phyloP scores from a whole-genome alignment of 2,797 vertebrate species.

The Ambastaia sidthimunki region DNA sequence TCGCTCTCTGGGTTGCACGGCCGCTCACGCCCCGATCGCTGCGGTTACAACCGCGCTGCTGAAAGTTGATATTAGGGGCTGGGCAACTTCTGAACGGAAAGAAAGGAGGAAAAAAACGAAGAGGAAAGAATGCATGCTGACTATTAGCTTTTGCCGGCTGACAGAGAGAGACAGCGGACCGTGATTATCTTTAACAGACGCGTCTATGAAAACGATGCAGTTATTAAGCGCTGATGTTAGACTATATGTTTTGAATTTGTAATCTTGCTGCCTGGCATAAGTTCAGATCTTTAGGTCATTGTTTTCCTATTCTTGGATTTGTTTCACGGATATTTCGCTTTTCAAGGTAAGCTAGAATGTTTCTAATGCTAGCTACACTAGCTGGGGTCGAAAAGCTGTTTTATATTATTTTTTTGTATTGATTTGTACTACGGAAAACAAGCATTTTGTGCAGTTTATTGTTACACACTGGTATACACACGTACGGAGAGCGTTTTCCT shows the following conservation, averaged over 20 bases:
- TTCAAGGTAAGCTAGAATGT: conserved; percentile 29
- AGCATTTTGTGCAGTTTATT: too few species aligned
- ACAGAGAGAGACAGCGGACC: not conserved
- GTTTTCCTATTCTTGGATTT: not conserved
- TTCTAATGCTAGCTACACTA: not conserved
- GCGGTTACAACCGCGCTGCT: conserved; percentile 31
- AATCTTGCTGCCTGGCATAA: not conserved
- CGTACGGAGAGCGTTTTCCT: too few species aligned
- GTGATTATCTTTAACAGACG: conserved; percentile 1
- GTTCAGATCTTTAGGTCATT: not conserved
- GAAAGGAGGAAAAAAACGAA: conserved; percentile 33
- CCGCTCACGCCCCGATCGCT: conserved; percentile 24
- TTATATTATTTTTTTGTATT: too few species aligned
- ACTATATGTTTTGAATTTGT: not conserved
- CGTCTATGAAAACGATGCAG: not conserved
- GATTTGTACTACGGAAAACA: too few species aligned
- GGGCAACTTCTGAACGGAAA: conserved; percentile 43
- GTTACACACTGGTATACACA: too few species aligned
- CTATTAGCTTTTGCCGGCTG: conserved; percentile 47
- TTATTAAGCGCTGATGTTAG: not conserved
- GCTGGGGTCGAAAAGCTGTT: not conserved
- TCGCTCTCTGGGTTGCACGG: not conserved
- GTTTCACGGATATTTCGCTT: conserved; percentile 11
- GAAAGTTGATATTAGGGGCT: conserved; percentile 59
- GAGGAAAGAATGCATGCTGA: conserved; percentile 47